Conservation (phyloP, 2,888 invertebrate species). For the Ctenicera cuprea region DNA sequence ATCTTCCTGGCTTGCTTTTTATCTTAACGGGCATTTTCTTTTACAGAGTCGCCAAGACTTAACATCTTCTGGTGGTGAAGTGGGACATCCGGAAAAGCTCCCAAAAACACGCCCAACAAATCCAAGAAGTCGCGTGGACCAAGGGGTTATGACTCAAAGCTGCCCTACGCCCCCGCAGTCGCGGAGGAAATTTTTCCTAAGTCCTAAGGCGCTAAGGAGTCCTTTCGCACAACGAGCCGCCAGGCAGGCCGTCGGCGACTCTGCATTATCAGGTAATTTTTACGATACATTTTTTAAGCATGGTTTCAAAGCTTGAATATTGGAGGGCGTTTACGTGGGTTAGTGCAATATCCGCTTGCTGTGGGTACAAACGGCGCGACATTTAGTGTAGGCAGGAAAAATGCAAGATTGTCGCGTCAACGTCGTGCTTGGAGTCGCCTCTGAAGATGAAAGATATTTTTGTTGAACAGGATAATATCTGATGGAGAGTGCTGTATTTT, state of each 20-base stretch:
- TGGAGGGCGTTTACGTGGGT: conserved; percentile 53
- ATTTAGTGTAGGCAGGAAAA: conserved; percentile 48
- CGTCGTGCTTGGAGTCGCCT: not conserved
- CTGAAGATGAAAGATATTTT: conserved; percentile 8
- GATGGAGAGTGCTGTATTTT: not conserved
- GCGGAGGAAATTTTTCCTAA: conserved; percentile 87
- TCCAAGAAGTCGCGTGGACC: conserved; percentile 61
- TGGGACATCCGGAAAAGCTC: conserved; percentile 75
- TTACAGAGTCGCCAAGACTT: conserved; percentile 63
- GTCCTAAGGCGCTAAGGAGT: conserved; percentile 86
- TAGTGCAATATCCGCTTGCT: conserved; percentile 55
- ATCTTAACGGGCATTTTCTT: not conserved
- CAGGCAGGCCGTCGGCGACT: conserved; percentile 74
- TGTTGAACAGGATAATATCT: not conserved
- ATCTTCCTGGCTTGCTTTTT: not conserved
- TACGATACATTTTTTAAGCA: not conserved
- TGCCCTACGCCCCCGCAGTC: conserved; percentile 88
- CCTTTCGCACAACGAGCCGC: conserved; percentile 79
- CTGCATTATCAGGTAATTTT: conserved; percentile 80
- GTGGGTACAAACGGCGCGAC: conserved; percentile 46
- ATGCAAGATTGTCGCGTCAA: conserved; percentile 42
- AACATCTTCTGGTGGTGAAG: conserved; percentile 57
- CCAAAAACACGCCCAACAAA: conserved; percentile 78
- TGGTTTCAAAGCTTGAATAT: conserved; percentile 37
- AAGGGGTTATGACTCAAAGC: conserved; percentile 79